Conservation (phyloP, 2,113 vertebrate species). For the Phylloscopus trochiloides region DNA sequence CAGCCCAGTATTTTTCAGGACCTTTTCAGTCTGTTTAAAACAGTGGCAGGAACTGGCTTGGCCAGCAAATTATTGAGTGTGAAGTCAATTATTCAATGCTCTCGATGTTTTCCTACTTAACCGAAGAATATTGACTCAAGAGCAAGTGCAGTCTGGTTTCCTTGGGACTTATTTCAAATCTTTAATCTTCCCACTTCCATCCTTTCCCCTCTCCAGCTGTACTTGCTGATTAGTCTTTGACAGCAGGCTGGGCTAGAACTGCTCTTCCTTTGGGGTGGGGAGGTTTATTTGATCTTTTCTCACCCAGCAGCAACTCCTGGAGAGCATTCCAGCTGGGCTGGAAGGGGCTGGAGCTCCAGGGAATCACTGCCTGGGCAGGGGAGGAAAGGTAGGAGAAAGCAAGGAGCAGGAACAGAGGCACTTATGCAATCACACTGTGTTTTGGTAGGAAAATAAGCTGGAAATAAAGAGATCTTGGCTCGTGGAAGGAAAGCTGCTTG, state of each 20-base stretch:
- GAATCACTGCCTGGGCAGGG: background rate
- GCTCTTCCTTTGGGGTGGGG: background rate
- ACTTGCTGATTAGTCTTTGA: background rate
- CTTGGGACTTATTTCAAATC: background rate
- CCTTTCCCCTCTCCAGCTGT: background rate
- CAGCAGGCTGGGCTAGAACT: background rate
- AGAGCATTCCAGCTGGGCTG: background rate
- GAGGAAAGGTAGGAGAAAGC: background rate
- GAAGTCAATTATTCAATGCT: background rate
- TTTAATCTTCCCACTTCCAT: slow-evolving; percentile 1
- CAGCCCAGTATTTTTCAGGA: background rate
- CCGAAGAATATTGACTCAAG: background rate
- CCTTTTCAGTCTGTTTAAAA: background rate
- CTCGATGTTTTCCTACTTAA: background rate
- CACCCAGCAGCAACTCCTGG: background rate
- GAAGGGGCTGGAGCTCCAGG: background rate
- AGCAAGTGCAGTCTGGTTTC: background rate
- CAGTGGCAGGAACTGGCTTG: background rate
- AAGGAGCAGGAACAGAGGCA: background rate
- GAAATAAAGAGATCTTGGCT: background rate
- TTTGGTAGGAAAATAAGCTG: background rate
- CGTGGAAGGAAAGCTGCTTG: background rate
- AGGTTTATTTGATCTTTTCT: background rate
- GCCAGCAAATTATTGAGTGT: background rate
- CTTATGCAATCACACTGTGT: background rate